Percentiles rank a stretch among this genome's conserved stretches.
phyloP scores from a whole-genome alignment of 2,888 invertebrate species.

The Tachystola acroxantha region DNA sequence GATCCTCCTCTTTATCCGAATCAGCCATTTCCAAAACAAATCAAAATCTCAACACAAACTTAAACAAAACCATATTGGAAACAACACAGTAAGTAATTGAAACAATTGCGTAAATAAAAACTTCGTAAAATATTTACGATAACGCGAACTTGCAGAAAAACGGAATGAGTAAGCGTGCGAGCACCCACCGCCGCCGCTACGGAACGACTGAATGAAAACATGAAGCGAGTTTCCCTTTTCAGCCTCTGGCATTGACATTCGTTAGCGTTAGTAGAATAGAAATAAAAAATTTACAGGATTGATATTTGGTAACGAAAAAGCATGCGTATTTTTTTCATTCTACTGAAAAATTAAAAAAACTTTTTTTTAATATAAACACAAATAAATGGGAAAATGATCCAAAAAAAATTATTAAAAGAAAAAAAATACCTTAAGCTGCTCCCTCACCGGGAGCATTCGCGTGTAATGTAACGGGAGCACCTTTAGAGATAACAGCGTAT shows the following conservation, averaged over 20 bases:
- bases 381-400: too few relatives aligned
- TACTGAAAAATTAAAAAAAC: too few relatives aligned
- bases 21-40: constrained; percentile 36
- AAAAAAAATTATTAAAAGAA: too few relatives aligned
- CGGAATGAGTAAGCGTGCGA: constrained; percentile 22
- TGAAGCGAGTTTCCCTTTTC: constrained; percentile 4
- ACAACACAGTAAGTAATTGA: constrained; percentile 12
- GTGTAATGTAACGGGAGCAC: too few relatives aligned
- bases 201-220: constrained; percentile 23
- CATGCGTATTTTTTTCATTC: too few relatives aligned
- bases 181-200: constrained; percentile 22
- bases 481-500: too few relatives aligned
- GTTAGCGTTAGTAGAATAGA: too few relatives aligned
- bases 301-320: too few relatives aligned
- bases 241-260: neutral
- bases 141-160: constrained; percentile 17
- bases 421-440: too few relatives aligned
- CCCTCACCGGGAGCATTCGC: too few relatives aligned
- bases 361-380: too few relatives aligned
- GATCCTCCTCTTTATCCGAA: constrained; percentile 45
- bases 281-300: too few relatives aligned
- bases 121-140: constrained; percentile 20
- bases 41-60: constrained; percentile 26
- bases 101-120: constrained; percentile 8
- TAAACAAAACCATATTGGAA: constrained; percentile 18